phyloP scores from a whole-genome alignment of 2,797 vertebrate genomes.

The Paratrypauchen microcephalus region DNA sequence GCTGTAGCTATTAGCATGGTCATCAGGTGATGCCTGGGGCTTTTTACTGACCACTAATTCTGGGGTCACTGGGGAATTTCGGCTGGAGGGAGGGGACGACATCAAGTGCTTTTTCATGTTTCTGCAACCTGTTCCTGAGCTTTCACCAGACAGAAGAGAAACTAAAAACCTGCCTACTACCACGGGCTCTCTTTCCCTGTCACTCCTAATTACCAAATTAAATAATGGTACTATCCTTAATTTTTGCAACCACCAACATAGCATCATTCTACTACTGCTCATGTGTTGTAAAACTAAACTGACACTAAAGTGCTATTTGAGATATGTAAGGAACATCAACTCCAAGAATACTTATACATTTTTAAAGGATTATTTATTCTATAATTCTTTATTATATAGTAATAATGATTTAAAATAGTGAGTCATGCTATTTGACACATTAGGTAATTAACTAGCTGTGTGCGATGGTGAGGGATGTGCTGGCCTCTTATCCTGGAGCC shows the following conservation, averaged over 20 bases:
- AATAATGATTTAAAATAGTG: slow-evolving; percentile 43
- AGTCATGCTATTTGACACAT: slow-evolving; percentile 87
- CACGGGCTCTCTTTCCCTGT: slow-evolving; percentile 2
- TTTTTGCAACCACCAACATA: background rate
- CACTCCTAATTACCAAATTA: slow-evolving; percentile 21
- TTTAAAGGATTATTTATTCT: too few species aligned
- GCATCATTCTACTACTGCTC: background rate
- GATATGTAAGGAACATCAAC: background rate
- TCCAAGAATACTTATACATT: background rate
- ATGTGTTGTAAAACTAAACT: background rate
- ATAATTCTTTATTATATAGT: background rate
- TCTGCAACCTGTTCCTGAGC: slow-evolving; percentile 55
- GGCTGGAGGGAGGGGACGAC: slow-evolving; percentile 17
- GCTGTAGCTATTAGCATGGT: slow-evolving; percentile 73
- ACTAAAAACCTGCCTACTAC: slow-evolving; percentile 48
- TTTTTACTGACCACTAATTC: slow-evolving; percentile 59
- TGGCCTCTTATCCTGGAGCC: slow-evolving; percentile 84
- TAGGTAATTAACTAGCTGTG: slow-evolving; percentile 92
- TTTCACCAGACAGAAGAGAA: slow-evolving; percentile 37
- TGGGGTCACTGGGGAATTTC: slow-evolving; percentile 52
- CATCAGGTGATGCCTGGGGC: slow-evolving; percentile 69
- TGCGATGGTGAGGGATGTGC: slow-evolving; percentile 74
- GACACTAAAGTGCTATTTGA: background rate
- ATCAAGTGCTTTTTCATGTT: slow-evolving; percentile 80
- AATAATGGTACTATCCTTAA: background rate